A percentile compares a stretch with the other conserved stretches of the same genome.
phyloP scores from a whole-genome alignment of 2,797 vertebrate genomes.

The Acanthurus tractus region DNA sequence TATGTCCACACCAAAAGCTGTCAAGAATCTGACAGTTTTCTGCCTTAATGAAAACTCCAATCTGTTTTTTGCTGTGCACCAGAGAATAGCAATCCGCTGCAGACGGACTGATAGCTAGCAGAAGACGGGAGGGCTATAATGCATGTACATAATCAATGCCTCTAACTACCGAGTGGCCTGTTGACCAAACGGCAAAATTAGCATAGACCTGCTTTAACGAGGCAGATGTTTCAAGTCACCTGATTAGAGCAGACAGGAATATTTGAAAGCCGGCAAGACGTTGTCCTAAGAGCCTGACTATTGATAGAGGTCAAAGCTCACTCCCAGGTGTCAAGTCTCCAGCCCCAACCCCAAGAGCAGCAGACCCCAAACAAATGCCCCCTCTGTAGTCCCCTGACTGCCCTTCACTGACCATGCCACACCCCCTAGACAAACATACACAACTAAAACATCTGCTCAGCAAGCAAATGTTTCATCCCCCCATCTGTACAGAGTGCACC shows the following conservation, averaged over 20 bases:
- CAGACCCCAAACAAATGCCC: conserved; percentile 66
- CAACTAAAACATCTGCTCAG: conserved; percentile 83
- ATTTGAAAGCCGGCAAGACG: not conserved
- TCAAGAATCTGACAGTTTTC: conserved; percentile 72
- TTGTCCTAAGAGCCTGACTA: not conserved
- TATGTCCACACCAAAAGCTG: conserved; percentile 71
- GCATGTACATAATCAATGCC: conserved; percentile 51
- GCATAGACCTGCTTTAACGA: conserved; percentile 6
- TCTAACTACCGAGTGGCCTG: conserved; percentile 41
- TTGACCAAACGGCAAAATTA: conserved; percentile 25
- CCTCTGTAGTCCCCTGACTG: conserved; percentile 66
- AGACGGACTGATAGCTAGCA: conserved; percentile 41
- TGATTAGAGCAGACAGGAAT: conserved; percentile 7
- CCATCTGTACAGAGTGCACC: conserved; percentile 58
- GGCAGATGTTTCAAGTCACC: conserved; percentile 1
- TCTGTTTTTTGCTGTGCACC: conserved; percentile 63
- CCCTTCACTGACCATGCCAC: conserved; percentile 78
- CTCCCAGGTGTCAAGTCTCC: conserved; percentile 27
- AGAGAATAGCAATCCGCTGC: conserved; percentile 37
- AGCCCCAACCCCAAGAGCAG: conserved; percentile 58
- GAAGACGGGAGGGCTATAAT: conserved; percentile 31
- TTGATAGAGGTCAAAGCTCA: conserved; percentile 4
- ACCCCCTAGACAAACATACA: conserved; percentile 79
- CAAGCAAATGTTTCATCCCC: conserved; percentile 58
- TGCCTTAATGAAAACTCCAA: conserved; percentile 75